Conservation (phyloP, 1,140 invertebrate species). For the Eurytemora carolleeae region DNA sequence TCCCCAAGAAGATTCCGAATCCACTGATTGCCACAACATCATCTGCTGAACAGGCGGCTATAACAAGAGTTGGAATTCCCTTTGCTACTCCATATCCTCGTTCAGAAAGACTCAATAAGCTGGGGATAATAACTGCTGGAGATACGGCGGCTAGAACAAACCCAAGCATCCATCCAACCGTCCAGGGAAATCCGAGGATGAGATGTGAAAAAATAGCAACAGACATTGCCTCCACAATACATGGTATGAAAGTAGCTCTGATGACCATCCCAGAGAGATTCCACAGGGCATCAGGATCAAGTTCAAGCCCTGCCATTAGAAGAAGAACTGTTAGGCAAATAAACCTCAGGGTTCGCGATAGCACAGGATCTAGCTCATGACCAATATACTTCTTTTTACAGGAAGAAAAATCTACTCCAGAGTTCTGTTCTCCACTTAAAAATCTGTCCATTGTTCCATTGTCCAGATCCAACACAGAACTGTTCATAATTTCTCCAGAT, state of each 20-base stretch:
- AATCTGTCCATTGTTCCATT: no score
- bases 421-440: no score
- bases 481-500: no score
- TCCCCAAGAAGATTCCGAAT: slow-evolving; percentile 60
- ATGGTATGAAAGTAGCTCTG: slow-evolving; percentile 62
- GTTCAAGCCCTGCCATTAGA: slow-evolving; percentile 70
- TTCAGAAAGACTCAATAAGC: slow-evolving; percentile 54
- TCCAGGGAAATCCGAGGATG: slow-evolving; percentile 58
- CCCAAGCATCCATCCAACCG: slow-evolving; percentile 62
- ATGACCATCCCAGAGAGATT: slow-evolving; percentile 34
- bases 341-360: slow-evolving; percentile 41
- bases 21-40: slow-evolving; percentile 60
- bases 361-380: slow-evolving; percentile 25
- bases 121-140: slow-evolving; percentile 82
- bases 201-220: slow-evolving; percentile 46
- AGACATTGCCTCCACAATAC: slow-evolving; percentile 51
- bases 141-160: slow-evolving; percentile 46
- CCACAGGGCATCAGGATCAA: slow-evolving; percentile 63
- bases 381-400: slow-evolving; percentile 15
- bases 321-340: slow-evolving; percentile 77
- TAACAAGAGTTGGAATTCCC: slow-evolving; percentile 84
- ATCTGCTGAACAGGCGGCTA: slow-evolving; percentile 73
- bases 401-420: no score
- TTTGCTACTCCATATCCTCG: slow-evolving; percentile 55
- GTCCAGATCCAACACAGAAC: no score